phyloP scores from a whole-genome alignment of 92 coral and sea anemone genomes.

The Epizoanthus ramosus region DNA sequence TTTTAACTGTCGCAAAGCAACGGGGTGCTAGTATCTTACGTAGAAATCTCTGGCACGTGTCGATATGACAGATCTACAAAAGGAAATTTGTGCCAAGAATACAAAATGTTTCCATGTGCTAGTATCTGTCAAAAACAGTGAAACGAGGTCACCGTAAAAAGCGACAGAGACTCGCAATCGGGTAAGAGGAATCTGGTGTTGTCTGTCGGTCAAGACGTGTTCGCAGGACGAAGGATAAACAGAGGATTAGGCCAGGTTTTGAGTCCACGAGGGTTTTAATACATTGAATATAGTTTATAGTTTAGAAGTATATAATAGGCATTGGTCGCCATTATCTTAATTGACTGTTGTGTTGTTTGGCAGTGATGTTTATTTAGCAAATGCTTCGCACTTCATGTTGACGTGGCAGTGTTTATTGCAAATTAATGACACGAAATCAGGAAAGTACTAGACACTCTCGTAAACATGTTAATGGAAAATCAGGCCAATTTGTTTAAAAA shows the following conservation, averaged over 20 bases:
- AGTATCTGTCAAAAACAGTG: neutral
- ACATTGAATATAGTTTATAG: too few relatives aligned
- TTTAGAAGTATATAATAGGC: too few relatives aligned
- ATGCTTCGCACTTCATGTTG: neutral
- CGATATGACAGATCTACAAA: slow-evolving; percentile 38
- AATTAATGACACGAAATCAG: slow-evolving; percentile 3
- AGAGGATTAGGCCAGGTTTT: too few relatives aligned
- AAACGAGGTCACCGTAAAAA: neutral
- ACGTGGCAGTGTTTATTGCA: slow-evolving; percentile 17
- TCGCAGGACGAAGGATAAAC: too few relatives aligned
- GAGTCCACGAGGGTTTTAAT: too few relatives aligned
- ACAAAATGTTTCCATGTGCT: slow-evolving; percentile 17
- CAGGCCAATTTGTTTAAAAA: too few relatives aligned
- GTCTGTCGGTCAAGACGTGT: neutral
- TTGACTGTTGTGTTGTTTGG: neutral
- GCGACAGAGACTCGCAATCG: neutral
- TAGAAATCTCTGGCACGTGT: slow-evolving; percentile 14
- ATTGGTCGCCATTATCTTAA: too few relatives aligned
- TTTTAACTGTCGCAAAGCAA: neutral
- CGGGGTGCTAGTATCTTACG: slow-evolving; percentile 14
- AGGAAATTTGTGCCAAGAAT: slow-evolving; percentile 33
- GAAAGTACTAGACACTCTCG: neutral
- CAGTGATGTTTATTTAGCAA: neutral
- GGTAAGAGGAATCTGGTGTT: too few relatives aligned
- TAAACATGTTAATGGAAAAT: too few relatives aligned